Conservation (phyloP, 2,888 invertebrate species). For the Leptopterna dolabrata region DNA sequence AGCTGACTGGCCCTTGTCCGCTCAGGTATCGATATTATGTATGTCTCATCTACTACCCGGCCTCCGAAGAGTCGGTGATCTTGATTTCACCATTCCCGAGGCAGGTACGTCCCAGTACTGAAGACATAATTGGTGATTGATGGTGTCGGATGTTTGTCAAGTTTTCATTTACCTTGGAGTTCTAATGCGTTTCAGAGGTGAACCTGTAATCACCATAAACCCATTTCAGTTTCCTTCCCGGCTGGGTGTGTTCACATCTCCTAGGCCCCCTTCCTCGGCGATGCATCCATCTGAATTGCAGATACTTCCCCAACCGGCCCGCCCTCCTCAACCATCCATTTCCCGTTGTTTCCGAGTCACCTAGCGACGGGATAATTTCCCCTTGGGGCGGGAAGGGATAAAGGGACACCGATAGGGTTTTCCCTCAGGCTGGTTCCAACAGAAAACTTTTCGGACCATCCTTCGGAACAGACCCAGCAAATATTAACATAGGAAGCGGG, state of each 20-base stretch:
- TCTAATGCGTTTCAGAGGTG: too few relatives aligned
- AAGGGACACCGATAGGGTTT: not conserved
- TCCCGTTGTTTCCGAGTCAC: not conserved
- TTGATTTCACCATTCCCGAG: too few relatives aligned
- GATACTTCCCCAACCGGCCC: not conserved
- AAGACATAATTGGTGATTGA: too few relatives aligned
- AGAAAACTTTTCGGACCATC: not conserved
- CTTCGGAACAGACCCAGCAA: not conserved
- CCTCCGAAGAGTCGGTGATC: too few relatives aligned
- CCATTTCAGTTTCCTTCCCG: too few relatives aligned
- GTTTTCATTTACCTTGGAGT: too few relatives aligned
- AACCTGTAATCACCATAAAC: too few relatives aligned
- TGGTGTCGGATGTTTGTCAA: too few relatives aligned
- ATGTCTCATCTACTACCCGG: too few relatives aligned
- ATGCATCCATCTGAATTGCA: constrained; percentile 2
- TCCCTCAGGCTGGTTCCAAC: not conserved
- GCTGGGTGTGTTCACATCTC: not conserved
- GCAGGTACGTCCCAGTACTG: too few relatives aligned
- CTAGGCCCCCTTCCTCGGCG: not conserved
- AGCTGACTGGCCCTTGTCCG: too few relatives aligned
- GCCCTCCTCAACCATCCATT: not conserved
- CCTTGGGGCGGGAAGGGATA: not conserved
- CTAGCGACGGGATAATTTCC: not conserved
- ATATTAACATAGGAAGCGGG: not conserved
- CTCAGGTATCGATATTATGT: too few relatives aligned